Evolutionary conservation across 2,797 vertebrate species (phyloP).

Genomic region (Squalus acanthias): DNA sequence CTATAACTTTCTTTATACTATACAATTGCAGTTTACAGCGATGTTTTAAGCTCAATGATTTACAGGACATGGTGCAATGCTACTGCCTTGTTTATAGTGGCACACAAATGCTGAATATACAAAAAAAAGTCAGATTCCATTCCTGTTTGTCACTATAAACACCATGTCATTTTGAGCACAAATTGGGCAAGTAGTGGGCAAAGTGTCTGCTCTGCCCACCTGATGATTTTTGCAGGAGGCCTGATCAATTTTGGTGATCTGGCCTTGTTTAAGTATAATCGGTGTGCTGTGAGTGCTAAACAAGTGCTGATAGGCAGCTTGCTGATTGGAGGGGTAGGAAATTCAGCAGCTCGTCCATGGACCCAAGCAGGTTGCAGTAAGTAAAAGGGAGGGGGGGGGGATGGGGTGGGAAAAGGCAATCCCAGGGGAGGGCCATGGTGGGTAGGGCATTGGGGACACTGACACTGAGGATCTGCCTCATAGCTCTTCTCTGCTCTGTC

Average conservation of each 20-base stretch:
- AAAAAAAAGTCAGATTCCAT: not conserved
- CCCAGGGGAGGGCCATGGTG: not conserved
- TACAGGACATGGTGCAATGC: not conserved
- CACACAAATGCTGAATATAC: not conserved
- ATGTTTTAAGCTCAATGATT: not conserved
- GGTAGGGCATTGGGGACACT: not conserved
- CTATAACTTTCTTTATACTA: not conserved
- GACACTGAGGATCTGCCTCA: not conserved
- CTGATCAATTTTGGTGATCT: not conserved
- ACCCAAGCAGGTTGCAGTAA: not conserved
- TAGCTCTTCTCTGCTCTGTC: not conserved
- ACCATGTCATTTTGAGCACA: not conserved
- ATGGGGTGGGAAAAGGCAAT: not conserved
- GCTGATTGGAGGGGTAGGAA: not conserved
- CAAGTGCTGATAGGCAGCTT: not conserved
- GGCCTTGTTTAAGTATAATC: not conserved
- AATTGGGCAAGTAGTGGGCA: not conserved
- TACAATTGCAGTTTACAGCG: not conserved
- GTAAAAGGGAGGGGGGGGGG: too few species aligned
- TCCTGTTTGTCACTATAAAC: not conserved
- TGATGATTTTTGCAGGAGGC: not conserved
- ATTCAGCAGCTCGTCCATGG: not conserved
- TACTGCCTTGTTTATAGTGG: not conserved
- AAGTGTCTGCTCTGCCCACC: not conserved
- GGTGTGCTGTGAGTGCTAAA: not conserved